Base-by-base conservation (phyloP, 2,888 invertebrate genomes). In the Eudasyphora cyanicolor region DNA sequence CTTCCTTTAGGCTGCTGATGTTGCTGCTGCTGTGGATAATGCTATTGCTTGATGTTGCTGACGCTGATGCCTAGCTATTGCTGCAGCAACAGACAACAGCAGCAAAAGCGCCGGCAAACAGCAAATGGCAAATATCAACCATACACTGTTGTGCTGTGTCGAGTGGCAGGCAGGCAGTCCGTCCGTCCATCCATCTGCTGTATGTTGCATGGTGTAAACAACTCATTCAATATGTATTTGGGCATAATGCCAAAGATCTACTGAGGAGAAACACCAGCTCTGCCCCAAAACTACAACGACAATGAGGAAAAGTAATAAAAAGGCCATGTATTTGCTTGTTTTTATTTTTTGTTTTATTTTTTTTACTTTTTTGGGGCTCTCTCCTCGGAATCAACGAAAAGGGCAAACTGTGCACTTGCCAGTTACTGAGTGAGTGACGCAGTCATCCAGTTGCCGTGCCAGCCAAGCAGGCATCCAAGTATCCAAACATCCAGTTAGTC, bases 161-260 rank as follows among this genome's bases (percentile, higher is more conserved):
- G n/a, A n/a, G 29, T 7, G 24, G 27, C 57, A 10, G 54, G 7
- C 7, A 17, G 17, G 54, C 21, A 8, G 57, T 10, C 17, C n/a
- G n/a, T n/a, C n/a, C n/a, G n/a, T n/a, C n/a, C n/a, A n/a, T n/a
- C 14, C 27, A 27, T 70, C n/a, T 8, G 24, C 14, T 69, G 32
- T 60, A 38, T 83, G 78, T 60, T 75, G 81, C 49, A 38, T 73
- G 84, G 84, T 84, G 84, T 84, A 82, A 81, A 85, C 85, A 85
- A 85, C 85, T 85, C 85, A 85, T 85, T 83, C 77, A 83, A 81
- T 81, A 83, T 85, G 78, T 81, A 83, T 85, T 85, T 83, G 76
- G 85, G 85, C 85, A 85, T 81, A 85, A 79, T 85, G 85, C 85
- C 85, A 83, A 74, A 74, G 45, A 79, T 60, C 54, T 64, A 76